Conservation (phyloP, 2,888 invertebrate genomes). For the Andrena fulva region DNA sequence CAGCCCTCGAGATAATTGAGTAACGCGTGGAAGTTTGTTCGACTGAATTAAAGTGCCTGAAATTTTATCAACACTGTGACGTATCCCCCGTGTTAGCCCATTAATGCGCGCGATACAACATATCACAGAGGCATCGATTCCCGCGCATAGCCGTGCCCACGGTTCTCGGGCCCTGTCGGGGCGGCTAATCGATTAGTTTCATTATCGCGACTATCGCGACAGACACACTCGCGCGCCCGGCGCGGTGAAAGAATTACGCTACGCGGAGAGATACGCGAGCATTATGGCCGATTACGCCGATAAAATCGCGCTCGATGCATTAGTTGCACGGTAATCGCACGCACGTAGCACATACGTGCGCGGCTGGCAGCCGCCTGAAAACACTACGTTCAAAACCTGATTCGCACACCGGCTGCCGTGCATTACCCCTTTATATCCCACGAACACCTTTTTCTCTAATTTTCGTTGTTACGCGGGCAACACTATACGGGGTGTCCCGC, state of each 20-base stretch:
- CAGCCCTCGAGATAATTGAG: slow-evolving; percentile 5
- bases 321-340: slow-evolving; percentile 43
- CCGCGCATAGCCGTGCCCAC: not conserved
- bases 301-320: slow-evolving; percentile 63
- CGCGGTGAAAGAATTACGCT: slow-evolving; percentile 32
- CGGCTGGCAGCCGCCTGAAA: slow-evolving; percentile 18
- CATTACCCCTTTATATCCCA: slow-evolving; percentile 2
- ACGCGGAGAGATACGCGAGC: slow-evolving; percentile 54
- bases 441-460: not conserved
- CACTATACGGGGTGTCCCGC: too few species aligned
- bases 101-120: not conserved
- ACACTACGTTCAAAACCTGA: slow-evolving; percentile 26
- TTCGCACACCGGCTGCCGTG: slow-evolving; percentile 10
- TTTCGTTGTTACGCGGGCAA: too few species aligned
- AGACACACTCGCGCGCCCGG: not conserved
- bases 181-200: slow-evolving; percentile 59
- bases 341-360: slow-evolving; percentile 13
- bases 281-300: slow-evolving; percentile 65
- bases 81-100: slow-evolving; percentile 4
- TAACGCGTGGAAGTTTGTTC: not conserved
- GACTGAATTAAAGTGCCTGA: slow-evolving; percentile 1
- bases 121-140: slow-evolving; percentile 19
- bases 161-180: slow-evolving; percentile 17
- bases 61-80: slow-evolving; percentile 12
- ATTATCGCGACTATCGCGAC: slow-evolving; percentile 51